Evolutionary conservation across 2,113 vertebrate species (phyloP).

Genomic region (Meleagris gallopavo): DNA sequence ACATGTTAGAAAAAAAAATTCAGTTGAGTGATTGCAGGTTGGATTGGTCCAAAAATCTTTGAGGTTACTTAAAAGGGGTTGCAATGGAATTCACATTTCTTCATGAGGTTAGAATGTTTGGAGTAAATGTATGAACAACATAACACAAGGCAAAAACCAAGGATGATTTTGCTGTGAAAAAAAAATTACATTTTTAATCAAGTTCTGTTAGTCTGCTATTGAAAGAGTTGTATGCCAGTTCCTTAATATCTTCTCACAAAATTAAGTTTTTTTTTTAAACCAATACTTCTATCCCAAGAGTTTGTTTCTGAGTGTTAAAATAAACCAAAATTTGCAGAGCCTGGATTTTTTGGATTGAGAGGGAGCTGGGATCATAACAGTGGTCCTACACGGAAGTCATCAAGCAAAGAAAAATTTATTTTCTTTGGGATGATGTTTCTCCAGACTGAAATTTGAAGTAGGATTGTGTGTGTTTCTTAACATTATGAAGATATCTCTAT

Average conservation of each 20-base stretch:
- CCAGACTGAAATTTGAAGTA: not conserved
- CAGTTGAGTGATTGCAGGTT: not conserved
- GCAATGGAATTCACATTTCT: not conserved
- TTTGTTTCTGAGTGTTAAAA: not conserved
- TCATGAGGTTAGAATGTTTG: not conserved
- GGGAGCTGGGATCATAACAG: not conserved
- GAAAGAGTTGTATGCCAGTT: not conserved
- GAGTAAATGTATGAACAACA: not conserved
- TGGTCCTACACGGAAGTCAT: not conserved
- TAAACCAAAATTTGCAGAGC: not conserved
- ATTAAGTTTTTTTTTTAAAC: not conserved
- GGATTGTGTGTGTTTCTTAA: not conserved
- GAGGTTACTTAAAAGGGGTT: not conserved
- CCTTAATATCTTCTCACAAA: too few relatives aligned
- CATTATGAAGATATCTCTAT: rapidly evolving
- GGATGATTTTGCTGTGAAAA: not conserved
- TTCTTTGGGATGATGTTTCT: not conserved
- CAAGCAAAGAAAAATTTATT: not conserved
- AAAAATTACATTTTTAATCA: not conserved
- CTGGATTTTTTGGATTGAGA: not conserved
- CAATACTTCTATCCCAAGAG: not conserved
- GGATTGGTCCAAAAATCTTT: not conserved
- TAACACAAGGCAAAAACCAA: not conserved
- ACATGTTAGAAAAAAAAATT: not conserved
- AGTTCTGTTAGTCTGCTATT: not conserved